phyloP scores from a whole-genome alignment of 2,888 invertebrate genomes.

The Tachina grossa region DNA sequence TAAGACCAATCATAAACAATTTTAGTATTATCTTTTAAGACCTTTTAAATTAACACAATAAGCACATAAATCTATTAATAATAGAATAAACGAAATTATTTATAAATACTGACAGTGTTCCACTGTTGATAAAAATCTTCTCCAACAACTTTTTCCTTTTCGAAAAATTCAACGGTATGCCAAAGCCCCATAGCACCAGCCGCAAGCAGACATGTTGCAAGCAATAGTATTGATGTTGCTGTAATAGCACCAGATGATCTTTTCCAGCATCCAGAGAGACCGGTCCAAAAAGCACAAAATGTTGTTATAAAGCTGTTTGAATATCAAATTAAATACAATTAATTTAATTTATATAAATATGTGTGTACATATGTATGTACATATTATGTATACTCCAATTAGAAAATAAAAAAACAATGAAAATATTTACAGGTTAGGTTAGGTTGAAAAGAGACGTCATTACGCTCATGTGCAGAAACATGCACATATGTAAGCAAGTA shows the following conservation, averaged over 20 bases:
- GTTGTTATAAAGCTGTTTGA: constrained; percentile 90
- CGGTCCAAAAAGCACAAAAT: constrained; percentile 97
- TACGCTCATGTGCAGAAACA: no score
- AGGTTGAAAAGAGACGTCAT: no score
- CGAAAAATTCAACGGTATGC: constrained; percentile 98
- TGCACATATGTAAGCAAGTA: no score
- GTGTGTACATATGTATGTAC: no score
- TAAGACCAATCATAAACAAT: constrained; percentile 98
- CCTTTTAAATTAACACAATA: constrained; percentile 83
- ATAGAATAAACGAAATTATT: background rate
- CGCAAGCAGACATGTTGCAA: constrained; percentile 89
- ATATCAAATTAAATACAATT: constrained; percentile 15
- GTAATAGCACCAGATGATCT: constrained; percentile 96
- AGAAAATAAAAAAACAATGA: no score
- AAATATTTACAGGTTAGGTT: no score
- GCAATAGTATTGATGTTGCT: constrained; percentile 90
- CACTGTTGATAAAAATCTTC: constrained; percentile 96
- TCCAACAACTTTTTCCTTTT: constrained; percentile 96
- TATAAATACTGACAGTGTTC: constrained; percentile 87
- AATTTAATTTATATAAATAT: background rate
- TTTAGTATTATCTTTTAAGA: constrained; percentile 92
- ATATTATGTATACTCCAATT: no score
- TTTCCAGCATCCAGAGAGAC: constrained; percentile 98
- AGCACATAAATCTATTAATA: background rate
- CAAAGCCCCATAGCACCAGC: constrained; percentile 97